A percentile compares a stretch with the other conserved stretches of the same genome.
phyloP scores from a whole-genome alignment of 2,888 invertebrate genomes.

The Limnephilus lunatus region DNA sequence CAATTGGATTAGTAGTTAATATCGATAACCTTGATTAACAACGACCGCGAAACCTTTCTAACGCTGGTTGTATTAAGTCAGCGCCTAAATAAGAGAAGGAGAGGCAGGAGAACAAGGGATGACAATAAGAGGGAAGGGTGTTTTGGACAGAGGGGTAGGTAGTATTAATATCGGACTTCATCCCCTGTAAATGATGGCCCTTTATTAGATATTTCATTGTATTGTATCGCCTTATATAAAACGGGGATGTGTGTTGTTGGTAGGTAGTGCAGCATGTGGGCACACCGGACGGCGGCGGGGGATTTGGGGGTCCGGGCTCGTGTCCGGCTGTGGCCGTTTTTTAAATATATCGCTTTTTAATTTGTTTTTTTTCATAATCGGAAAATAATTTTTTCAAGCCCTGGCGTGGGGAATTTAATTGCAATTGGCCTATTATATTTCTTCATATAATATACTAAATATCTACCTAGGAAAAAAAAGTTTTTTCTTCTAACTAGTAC shows the following conservation, averaged over 20 bases:
- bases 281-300: conserved; percentile 24
- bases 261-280: conserved; percentile 35
- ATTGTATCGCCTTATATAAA: conserved; percentile 36
- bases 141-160: not conserved
- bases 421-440: not conserved
- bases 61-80: not conserved
- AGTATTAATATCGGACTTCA: conserved; percentile 62
- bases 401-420: not conserved
- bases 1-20: not conserved
- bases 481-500: too few species aligned
- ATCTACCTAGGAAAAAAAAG: too few species aligned
- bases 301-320: not conserved
- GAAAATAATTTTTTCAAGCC: not conserved
- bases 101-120: not conserved
- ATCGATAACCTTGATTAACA: not conserved
- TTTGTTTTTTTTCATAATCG: conserved; percentile 19
- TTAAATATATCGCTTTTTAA: conserved; percentile 42
- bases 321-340: conserved; percentile 50
- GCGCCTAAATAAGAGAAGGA: not conserved
- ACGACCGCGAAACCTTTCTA: not conserved
- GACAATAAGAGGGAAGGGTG: conserved; percentile 1
- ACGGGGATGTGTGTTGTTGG: conserved; percentile 43
- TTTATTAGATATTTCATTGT: conserved; percentile 62
- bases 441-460: not conserved
- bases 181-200: conserved; percentile 61